phyloP scores from a whole-genome alignment of 2,797 vertebrate species.

The Pseudopleuronectes americanus region DNA sequence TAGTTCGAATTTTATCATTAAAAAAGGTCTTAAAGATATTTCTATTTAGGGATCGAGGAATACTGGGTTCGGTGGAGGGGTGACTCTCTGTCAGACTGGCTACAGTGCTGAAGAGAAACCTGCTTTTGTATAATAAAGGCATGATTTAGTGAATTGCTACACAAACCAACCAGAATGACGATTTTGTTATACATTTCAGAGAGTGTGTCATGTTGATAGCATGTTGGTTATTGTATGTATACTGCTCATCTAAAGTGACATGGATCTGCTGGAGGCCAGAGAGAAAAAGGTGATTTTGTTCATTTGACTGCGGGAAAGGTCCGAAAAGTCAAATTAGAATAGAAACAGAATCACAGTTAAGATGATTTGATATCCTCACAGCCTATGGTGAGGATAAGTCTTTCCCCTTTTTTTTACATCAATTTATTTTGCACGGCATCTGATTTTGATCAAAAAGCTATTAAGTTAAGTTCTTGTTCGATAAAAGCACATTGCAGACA shows the following conservation, averaged over 20 bases:
- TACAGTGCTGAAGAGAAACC: too few relatives aligned
- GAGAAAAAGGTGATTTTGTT: slow-evolving; percentile 24
- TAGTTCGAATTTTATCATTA: too few relatives aligned
- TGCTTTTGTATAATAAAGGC: too few relatives aligned
- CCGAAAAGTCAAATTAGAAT: slow-evolving; percentile 36
- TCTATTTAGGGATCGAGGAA: too few relatives aligned
- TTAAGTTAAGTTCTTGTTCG: neutral
- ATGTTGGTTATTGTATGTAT: slow-evolving; percentile 24
- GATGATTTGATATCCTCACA: neutral
- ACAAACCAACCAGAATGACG: neutral
- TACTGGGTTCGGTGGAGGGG: too few relatives aligned
- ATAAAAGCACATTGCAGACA: too few relatives aligned
- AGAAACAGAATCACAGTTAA: slow-evolving; percentile 7
- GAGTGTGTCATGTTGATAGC: neutral
- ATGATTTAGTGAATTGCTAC: too few relatives aligned
- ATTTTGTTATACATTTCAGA: slow-evolving; percentile 18
- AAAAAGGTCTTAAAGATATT: too few relatives aligned
- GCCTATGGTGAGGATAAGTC: neutral
- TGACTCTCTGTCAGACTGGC: too few relatives aligned
- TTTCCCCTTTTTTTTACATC: too few relatives aligned
- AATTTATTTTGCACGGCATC: too few relatives aligned
- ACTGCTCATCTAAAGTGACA: slow-evolving; percentile 34
- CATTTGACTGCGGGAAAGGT: slow-evolving; percentile 34
- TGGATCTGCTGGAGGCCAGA: slow-evolving; percentile 18
- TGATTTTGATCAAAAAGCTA: neutral